Conservation (phyloP, 2,113 vertebrate genomes). For the Puntigrus tetrazona region DNA sequence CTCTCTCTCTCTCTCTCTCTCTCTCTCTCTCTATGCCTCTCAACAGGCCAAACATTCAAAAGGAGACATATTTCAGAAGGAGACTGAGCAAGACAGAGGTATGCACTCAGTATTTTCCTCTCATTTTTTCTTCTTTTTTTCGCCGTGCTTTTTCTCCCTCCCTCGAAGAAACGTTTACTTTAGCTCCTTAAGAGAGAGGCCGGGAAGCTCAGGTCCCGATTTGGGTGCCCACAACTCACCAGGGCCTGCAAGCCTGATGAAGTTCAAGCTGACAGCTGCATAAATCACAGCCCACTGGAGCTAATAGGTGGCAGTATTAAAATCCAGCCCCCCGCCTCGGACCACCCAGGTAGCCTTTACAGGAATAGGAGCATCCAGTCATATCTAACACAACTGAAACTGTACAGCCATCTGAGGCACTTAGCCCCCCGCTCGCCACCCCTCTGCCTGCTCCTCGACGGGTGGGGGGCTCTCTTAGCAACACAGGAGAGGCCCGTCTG, state of each 20-base stretch:
- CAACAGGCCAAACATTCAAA: slow-evolving; percentile 33
- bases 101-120: slow-evolving; percentile 49
- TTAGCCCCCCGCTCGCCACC: slow-evolving; percentile 56
- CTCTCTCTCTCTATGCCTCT: slow-evolving; percentile 51
- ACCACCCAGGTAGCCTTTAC: slow-evolving; percentile 76
- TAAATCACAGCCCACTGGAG: slow-evolving; percentile 74
- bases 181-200: slow-evolving; percentile 64
- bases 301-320: slow-evolving; percentile 78
- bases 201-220: slow-evolving; percentile 58
- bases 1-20: slow-evolving; percentile 24
- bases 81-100: slow-evolving; percentile 48
- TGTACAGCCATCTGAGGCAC: slow-evolving; percentile 68
- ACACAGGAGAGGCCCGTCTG: slow-evolving; percentile 78
- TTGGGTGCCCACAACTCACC: slow-evolving; percentile 75
- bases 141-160: slow-evolving; percentile 43
- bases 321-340: slow-evolving; percentile 62
- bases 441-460: slow-evolving; percentile 53
- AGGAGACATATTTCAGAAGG: slow-evolving; percentile 47
- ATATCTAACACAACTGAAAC: slow-evolving; percentile 69
- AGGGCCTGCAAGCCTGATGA: slow-evolving; percentile 72
- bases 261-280: slow-evolving; percentile 76
- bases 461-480: slow-evolving; percentile 71
- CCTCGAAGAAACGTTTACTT: slow-evolving; percentile 68
- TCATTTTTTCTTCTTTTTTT: slow-evolving; percentile 52
- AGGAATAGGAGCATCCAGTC: slow-evolving; percentile 73